Percentiles rank a stretch among this genome's conserved stretches.
Evolutionary conservation across 2,113 vertebrate species (phyloP).

Genomic region (Sander vitreus): DNA sequence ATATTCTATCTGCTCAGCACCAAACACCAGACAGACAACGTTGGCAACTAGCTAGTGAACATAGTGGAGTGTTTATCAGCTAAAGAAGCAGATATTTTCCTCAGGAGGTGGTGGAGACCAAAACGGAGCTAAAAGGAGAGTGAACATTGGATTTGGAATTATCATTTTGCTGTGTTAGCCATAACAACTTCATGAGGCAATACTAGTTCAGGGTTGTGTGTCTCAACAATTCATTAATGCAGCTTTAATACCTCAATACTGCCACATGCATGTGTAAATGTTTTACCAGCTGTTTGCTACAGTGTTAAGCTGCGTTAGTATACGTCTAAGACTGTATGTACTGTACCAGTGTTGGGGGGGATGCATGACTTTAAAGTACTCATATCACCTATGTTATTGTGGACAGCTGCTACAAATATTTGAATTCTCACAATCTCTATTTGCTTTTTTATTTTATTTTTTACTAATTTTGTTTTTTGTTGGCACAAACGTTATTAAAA

Average conservation of each 20-base stretch:
- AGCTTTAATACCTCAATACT: slow-evolving; percentile 18
- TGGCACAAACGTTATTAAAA: slow-evolving; percentile 2
- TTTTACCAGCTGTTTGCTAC: background rate
- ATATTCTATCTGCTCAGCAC: background rate
- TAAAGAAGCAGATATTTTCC: background rate
- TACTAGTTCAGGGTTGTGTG: background rate
- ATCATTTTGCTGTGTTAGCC: background rate
- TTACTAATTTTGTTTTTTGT: background rate
- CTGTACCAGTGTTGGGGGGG: slow-evolving; percentile 15
- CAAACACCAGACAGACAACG: background rate
- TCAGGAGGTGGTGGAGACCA: background rate
- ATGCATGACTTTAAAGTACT: background rate
- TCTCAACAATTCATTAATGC: background rate
- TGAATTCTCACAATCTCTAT: background rate
- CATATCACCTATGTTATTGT: background rate
- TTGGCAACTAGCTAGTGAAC: background rate
- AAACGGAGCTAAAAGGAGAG: slow-evolving; percentile 10
- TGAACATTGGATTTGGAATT: background rate
- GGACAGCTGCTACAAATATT: background rate
- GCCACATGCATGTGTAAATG: background rate
- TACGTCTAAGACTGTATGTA: background rate
- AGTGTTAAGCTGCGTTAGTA: slow-evolving; percentile 1
- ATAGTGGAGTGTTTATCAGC: background rate
- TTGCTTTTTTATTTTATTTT: background rate
- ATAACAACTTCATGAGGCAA: background rate